phyloP scores from a whole-genome alignment of 1,140 invertebrate genomes.

The Trichonephila clavata region DNA sequence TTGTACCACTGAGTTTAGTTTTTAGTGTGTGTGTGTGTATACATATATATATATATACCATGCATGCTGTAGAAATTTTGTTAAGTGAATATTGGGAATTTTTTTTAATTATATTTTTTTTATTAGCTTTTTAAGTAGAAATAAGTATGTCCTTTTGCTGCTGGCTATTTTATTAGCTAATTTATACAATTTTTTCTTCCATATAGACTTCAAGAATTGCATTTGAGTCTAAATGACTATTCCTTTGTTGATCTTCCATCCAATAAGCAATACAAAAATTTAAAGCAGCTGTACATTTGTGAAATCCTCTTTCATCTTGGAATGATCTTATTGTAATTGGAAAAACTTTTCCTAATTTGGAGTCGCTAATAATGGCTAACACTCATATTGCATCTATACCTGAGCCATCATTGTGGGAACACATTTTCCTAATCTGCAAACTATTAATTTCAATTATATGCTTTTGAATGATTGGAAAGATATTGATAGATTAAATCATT shows the following conservation, averaged over 20 bases:
- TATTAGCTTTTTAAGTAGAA: background rate
- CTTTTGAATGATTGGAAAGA: constrained; percentile 91
- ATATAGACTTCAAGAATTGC: constrained; percentile 90
- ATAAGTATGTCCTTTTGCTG: background rate
- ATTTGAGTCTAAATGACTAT: constrained; percentile 91
- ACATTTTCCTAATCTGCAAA: constrained; percentile 85
- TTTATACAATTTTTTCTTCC: constrained; percentile 38
- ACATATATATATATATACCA: too few species aligned
- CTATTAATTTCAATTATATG: constrained; percentile 93
- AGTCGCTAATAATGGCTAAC: constrained; percentile 91
- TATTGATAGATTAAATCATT: constrained; percentile 89
- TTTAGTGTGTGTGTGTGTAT: too few species aligned
- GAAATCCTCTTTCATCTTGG: constrained; percentile 91
- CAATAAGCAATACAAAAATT: constrained; percentile 83
- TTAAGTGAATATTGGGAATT: too few species aligned
- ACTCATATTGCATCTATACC: constrained; percentile 87
- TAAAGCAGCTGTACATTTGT: constrained; percentile 85
- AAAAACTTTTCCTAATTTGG: constrained; percentile 89
- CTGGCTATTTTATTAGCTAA: background rate
- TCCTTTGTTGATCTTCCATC: constrained; percentile 85
- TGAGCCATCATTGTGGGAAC: constrained; percentile 73
- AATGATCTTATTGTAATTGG: constrained; percentile 91
- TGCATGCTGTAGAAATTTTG: too few species aligned
- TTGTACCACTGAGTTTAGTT: too few species aligned
- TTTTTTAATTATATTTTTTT: too few species aligned